Evolutionary conservation across 1,140 invertebrate genomes (phyloP).

Genomic region (Zaprionus lachaisei): DNA sequence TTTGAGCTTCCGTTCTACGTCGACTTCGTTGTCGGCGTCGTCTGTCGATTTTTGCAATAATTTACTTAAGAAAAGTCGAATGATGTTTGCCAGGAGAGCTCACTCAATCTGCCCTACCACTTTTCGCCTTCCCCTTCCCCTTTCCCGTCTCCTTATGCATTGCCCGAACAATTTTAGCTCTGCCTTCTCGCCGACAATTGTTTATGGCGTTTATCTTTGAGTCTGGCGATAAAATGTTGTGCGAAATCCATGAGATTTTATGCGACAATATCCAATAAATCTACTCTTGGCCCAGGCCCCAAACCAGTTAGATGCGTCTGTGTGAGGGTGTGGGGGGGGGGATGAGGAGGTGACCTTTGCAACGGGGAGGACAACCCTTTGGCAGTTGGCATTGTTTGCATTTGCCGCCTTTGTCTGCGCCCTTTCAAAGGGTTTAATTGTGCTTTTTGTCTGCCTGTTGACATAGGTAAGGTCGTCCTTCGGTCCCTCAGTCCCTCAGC

Average conservation of each 20-base stretch:
- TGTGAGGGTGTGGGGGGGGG: background rate
- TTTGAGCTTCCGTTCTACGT: slow-evolving; percentile 65
- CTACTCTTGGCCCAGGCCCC: slow-evolving; percentile 42
- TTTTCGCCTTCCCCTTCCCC: background rate
- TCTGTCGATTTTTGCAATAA: slow-evolving; percentile 74
- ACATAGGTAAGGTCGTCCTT: slow-evolving; percentile 57
- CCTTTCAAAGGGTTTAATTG: slow-evolving; percentile 79
- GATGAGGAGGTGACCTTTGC: slow-evolving; percentile 48
- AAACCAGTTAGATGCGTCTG: background rate
- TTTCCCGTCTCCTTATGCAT: background rate
- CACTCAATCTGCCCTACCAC: background rate
- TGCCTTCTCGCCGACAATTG: slow-evolving; percentile 50
- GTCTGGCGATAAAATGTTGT: slow-evolving; percentile 75
- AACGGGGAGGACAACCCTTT: slow-evolving; percentile 15
- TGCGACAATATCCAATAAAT: slow-evolving; percentile 80
- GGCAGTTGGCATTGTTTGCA: slow-evolving; percentile 56
- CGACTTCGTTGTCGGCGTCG: slow-evolving; percentile 32
- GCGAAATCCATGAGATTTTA: slow-evolving; percentile 68
- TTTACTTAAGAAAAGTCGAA: slow-evolving; percentile 79
- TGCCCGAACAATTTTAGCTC: slow-evolving; percentile 34
- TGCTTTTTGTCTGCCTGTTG: slow-evolving; percentile 73
- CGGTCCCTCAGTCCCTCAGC: background rate
- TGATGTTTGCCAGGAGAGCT: slow-evolving; percentile 44
- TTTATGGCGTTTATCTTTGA: slow-evolving; percentile 76
- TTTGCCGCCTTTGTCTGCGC: slow-evolving; percentile 62